Evolutionary conservation across 2,888 invertebrate genomes (phyloP).

Genomic region (Lysandra coridon): DNA sequence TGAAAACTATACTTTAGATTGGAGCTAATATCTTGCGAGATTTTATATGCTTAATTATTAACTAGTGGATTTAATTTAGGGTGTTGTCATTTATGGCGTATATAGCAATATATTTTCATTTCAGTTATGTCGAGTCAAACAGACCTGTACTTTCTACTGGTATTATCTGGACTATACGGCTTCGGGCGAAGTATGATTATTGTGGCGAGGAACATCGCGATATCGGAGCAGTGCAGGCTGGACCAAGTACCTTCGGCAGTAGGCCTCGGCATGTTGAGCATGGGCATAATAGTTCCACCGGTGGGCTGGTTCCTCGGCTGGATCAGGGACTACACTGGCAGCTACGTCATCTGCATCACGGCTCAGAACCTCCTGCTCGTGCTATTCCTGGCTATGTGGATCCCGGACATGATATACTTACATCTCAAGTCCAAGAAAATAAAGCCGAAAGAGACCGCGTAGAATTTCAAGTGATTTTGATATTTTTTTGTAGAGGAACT

Average conservation of each 20-base stretch:
- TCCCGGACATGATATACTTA: conserved; percentile 77
- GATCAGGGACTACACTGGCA: conserved; percentile 83
- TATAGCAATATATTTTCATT: too few relatives aligned
- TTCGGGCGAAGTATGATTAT: conserved; percentile 86
- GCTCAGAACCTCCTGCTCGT: conserved; percentile 80
- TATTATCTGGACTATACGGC: conserved; percentile 83
- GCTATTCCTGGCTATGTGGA: conserved; percentile 79
- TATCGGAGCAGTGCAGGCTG: conserved; percentile 82
- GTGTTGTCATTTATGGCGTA: too few relatives aligned
- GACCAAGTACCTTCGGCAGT: conserved; percentile 84
- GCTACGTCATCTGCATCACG: conserved; percentile 83
- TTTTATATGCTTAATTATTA: too few relatives aligned
- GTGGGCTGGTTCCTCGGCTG: conserved; percentile 84
- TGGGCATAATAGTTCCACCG: conserved; percentile 84
- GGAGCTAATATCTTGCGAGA: too few relatives aligned
- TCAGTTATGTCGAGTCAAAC: conserved; percentile 83
- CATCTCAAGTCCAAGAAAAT: conserved; percentile 57
- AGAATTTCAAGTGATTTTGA: not conserved
- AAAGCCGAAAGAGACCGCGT: conserved; percentile 48
- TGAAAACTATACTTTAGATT: too few relatives aligned
- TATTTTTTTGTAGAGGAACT: conserved; percentile 18
- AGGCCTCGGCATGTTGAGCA: conserved; percentile 86
- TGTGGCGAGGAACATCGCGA: conserved; percentile 85
- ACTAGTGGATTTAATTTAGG: too few relatives aligned
- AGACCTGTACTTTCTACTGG: conserved; percentile 72